Conservation (phyloP, 2,797 vertebrate species). For the Oreochromis grahami region DNA sequence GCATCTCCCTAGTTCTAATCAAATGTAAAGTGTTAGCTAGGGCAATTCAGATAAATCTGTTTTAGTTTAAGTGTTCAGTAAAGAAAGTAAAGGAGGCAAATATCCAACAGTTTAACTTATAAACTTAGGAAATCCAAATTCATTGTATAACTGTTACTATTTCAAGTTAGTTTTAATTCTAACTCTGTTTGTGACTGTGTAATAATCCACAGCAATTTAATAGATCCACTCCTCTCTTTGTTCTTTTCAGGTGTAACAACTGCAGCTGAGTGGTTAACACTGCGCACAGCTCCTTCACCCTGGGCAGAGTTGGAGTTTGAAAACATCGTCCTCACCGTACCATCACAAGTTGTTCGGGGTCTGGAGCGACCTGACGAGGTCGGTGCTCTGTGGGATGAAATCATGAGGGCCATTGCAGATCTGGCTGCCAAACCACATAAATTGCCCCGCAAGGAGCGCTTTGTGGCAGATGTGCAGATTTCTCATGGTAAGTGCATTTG, state of each 20-base stretch:
- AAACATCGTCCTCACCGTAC: conserved; percentile 55
- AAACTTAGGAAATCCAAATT: no score
- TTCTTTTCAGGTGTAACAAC: conserved; percentile 42
- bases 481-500: conserved; percentile 1
- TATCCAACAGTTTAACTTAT: fast-evolving
- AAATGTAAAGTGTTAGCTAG: neutral
- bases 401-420: conserved; percentile 79
- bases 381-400: conserved; percentile 77
- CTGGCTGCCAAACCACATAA: conserved; percentile 76
- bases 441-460: conserved; percentile 83
- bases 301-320: conserved; percentile 91
- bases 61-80: neutral
- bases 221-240: fast-evolving
- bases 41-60: no score
- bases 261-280: neutral
- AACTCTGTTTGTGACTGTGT: no score
- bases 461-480: conserved; percentile 88
- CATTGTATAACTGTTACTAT: neutral
- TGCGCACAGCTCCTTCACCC: conserved; percentile 74
- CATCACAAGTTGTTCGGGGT: fast-evolving
- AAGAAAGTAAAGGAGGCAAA: neutral
- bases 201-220: neutral
- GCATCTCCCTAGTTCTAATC: neutral
- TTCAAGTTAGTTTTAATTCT: neutral
- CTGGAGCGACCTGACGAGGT: conserved; percentile 75